Evolutionary conservation across 2,113 vertebrate genomes (phyloP).

Genomic region (Lanius collurio): DNA sequence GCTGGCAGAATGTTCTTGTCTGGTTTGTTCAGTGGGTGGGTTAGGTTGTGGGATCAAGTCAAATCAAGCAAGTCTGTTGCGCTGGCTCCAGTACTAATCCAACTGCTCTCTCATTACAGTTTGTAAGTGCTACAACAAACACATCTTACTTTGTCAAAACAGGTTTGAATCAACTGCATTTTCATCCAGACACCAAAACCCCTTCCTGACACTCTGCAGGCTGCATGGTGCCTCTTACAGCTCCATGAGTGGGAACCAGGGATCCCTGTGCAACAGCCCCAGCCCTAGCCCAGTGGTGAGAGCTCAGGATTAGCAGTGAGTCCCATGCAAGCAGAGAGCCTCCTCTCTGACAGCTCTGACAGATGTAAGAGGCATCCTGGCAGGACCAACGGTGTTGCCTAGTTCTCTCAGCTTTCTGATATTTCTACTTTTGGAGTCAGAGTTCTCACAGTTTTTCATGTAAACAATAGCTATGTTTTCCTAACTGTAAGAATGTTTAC

Average conservation of each 20-base stretch:
- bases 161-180: neutral
- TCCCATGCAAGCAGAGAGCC: neutral
- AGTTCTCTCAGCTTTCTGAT: too few species aligned
- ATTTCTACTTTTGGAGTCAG: too few species aligned
- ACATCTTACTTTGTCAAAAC: neutral
- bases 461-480: too few species aligned
- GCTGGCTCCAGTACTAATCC: neutral
- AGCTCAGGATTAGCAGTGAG: neutral
- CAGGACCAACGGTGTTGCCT: neutral
- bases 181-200: neutral
- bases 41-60: neutral
- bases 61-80: neutral
- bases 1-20: neutral
- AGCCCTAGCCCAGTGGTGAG: fast-evolving
- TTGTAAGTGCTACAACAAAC: neutral
- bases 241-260: fast-evolving
- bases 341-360: neutral
- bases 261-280: fast-evolving
- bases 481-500: too few species aligned
- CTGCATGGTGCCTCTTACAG: fast-evolving
- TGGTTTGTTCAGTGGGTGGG: neutral
- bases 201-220: fast-evolving
- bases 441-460: too few species aligned
- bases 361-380: neutral
- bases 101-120: neutral